phyloP scores from a whole-genome alignment of 2,888 invertebrate genomes.

The Sipha maydis region DNA sequence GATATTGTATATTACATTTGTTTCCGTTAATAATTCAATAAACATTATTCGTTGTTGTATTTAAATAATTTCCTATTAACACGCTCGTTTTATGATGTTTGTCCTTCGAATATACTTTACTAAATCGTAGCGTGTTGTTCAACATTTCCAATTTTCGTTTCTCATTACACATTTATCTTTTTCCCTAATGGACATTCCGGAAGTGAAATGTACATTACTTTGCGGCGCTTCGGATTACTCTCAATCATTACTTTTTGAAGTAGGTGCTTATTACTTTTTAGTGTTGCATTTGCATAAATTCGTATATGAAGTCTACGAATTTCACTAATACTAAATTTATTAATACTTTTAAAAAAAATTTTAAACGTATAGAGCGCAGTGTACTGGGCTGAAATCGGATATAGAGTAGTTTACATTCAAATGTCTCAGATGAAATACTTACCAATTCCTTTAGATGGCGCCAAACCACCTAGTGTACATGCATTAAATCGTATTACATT shows the following conservation, averaged over 20 bases:
- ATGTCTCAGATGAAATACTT: constrained; percentile 36
- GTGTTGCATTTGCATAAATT: not conserved
- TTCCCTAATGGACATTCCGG: not conserved
- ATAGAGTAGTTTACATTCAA: constrained; percentile 52
- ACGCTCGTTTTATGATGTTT: no score
- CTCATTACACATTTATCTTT: not conserved
- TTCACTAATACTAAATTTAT: not conserved
- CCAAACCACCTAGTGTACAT: constrained; percentile 43
- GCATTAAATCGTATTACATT: constrained; percentile 54
- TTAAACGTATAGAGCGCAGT: constrained; percentile 39
- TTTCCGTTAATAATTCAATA: no score
- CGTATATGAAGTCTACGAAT: not conserved
- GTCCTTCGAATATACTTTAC: no score
- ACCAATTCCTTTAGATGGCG: constrained; percentile 45
- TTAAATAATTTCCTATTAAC: no score
- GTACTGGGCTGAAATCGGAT: constrained; percentile 54
- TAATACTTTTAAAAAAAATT: not conserved
- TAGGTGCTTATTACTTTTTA: constrained; percentile 10
- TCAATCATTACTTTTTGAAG: constrained; percentile 47
- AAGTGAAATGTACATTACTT: constrained; percentile 32
- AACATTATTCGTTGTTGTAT: no score
- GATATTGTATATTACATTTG: no score
- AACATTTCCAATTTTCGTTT: no score
- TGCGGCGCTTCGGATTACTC: constrained; percentile 42
- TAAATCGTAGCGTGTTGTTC: not conserved